Evolutionary conservation across 2,888 invertebrate species (phyloP).

Genomic region (Drosophila incognita): DNA sequence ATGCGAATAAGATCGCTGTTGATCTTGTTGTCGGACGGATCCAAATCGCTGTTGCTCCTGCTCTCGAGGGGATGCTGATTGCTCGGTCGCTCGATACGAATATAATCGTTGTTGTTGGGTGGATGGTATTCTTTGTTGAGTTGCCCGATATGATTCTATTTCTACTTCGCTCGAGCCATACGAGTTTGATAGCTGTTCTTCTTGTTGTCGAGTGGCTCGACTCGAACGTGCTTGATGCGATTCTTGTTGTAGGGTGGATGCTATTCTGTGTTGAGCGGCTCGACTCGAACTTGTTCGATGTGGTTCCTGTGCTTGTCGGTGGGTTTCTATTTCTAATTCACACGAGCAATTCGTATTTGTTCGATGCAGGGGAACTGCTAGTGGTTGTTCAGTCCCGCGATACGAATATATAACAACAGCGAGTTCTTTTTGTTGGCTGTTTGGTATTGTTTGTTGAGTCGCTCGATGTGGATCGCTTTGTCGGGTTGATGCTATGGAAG

Average conservation of each 20-base stretch:
- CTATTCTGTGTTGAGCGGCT: neutral
- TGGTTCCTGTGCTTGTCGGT: neutral
- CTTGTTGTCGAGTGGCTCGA: neutral
- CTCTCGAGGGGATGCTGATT: neutral
- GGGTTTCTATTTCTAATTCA: neutral
- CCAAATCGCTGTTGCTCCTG: neutral
- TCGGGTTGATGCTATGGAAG: neutral
- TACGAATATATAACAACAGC: neutral
- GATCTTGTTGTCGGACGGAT: too few species aligned
- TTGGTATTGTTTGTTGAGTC: neutral
- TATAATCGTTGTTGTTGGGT: neutral
- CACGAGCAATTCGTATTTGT: neutral
- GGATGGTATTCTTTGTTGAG: neutral
- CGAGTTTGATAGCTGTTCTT: neutral
- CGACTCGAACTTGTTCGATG: neutral
- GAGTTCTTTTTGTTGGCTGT: neutral
- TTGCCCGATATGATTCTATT: neutral
- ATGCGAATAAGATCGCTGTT: neutral
- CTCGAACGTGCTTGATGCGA: neutral
- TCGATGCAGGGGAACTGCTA: neutral
- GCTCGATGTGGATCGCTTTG: neutral
- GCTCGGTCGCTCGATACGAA: neutral
- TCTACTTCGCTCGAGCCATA: neutral
- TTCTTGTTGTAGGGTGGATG: neutral
- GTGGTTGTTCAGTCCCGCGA: neutral